Evolutionary conservation across 2,888 invertebrate genomes (phyloP).

Genomic region (Gryllus longicercus): DNA sequence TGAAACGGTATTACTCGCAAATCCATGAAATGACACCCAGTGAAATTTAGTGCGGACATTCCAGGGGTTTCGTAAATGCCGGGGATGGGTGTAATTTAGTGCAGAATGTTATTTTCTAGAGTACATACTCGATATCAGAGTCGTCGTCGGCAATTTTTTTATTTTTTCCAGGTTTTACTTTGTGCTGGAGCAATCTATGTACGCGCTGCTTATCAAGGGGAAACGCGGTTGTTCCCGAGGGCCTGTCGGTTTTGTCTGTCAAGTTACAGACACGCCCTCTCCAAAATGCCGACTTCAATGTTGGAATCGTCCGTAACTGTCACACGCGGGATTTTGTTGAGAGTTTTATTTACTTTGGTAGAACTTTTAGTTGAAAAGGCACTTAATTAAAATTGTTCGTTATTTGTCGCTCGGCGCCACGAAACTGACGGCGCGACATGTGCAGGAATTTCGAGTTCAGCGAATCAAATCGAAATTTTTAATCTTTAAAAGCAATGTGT

Average conservation of each 20-base stretch:
- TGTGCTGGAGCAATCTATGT: too few relatives aligned
- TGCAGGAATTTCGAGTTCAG: background rate
- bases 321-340: background rate
- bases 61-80: background rate
- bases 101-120: background rate
- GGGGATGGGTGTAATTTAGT: background rate
- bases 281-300: too few relatives aligned
- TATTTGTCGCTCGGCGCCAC: background rate
- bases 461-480: background rate
- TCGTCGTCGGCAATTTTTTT: background rate
- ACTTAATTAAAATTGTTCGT: conserved; percentile 10
- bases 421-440: too few relatives aligned
- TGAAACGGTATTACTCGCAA: background rate
- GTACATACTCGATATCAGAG: background rate
- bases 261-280: too few relatives aligned
- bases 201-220: too few relatives aligned
- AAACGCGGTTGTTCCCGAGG: too few relatives aligned
- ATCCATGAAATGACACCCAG: conserved; percentile 3
- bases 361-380: background rate
- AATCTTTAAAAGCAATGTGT: background rate
- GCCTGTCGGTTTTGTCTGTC: too few relatives aligned
- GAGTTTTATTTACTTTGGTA: background rate
- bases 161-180: background rate
- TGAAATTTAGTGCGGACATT: background rate
- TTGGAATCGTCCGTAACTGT: too few relatives aligned